A percentile compares a stretch with the other conserved stretches of the same genome.
These are phyloP conservation scores for Pygoscelis antarcticus DNA, from an alignment of 2,113 vertebrate genomes.

Conservation along the genomic window DNA sequence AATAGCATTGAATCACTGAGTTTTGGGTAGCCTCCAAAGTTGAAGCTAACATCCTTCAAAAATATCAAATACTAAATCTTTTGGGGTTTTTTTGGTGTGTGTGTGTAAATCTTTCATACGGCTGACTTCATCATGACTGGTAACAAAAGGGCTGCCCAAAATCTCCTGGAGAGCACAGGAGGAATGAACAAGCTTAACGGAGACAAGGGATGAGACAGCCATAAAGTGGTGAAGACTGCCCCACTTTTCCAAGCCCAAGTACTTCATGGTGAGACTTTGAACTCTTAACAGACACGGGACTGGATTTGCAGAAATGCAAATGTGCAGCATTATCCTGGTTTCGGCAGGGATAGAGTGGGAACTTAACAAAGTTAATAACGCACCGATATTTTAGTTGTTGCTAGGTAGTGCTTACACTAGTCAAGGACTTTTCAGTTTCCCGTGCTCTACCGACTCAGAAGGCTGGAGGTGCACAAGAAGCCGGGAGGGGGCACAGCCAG, in stretches of 20 bases:
- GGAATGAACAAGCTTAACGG: neutral
- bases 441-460: too few relatives aligned
- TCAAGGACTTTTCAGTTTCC: too few relatives aligned
- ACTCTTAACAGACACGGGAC: neutral
- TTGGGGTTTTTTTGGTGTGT: neutral
- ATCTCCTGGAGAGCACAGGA: neutral
- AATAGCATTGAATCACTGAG: neutral
- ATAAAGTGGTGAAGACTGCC: neutral
- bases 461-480: too few relatives aligned
- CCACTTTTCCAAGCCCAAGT: slow-evolving; percentile 13
- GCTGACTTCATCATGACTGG: neutral
- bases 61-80: neutral
- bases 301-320: slow-evolving; percentile 17
- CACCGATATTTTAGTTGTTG: too few relatives aligned
- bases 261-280: neutral
- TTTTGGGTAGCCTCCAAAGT: neutral
- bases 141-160: neutral
- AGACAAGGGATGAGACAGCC: neutral
- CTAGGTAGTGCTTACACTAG: too few relatives aligned
- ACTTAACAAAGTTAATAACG: too few relatives aligned
- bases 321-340: neutral
- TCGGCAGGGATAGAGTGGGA: too few relatives aligned
- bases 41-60: neutral
- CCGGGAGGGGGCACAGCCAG: too few relatives aligned
- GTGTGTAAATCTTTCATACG: neutral